Evolutionary conservation across 2,113 vertebrate genomes (phyloP), one percentile per base, ranked within the genome.

Genomic region (Chaenocephalus aceratus): DNA sequence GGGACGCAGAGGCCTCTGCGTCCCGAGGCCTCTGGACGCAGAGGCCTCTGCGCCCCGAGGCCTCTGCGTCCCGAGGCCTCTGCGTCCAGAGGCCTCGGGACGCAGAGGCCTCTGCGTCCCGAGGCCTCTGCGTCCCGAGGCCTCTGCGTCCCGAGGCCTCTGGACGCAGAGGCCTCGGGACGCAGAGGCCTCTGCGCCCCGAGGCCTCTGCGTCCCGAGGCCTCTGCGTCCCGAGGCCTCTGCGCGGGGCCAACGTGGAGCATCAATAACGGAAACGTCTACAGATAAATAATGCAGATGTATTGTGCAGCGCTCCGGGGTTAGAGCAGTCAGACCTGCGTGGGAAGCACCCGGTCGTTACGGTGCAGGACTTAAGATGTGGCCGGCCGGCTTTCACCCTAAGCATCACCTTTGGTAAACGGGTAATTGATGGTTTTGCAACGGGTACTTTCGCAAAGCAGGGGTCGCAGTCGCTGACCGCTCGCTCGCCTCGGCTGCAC

Each of bases 261-360:
- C 18, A 73, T 82, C 52, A 72, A 60, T 83, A 78, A 81, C 54
- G 66, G 67, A 74, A 79, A 56, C 21, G 34, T 70, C 67, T 79
- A 7, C 53, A 68, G 75, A 86, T 86, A 44, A 84, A 87, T 88
- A 83, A 89, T 89, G 85, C 45, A 89, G 72, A 85, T 74, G 23
- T 65, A 68, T 61, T 65, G 72, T 78, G 52, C 68, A 68, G 21
- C 12, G 65, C 76, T 18, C 21, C 44, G 2, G 48, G 74, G 51
- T 77, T 52, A 54, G 10, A 41, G 30, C 53, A 56, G 34, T 13
- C 45, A 41, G 36, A 41, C 5, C 0, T 41, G 1, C 36, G 7
- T 62, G 48, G 36, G 13, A 54, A 51, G 49, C 26, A 51, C 59
- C 60, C 60, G 36, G 12, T 23, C 36, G 49, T 21, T 14, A n/a